Conservation (phyloP, 2,888 invertebrate species). For the Piscicola geometra region DNA sequence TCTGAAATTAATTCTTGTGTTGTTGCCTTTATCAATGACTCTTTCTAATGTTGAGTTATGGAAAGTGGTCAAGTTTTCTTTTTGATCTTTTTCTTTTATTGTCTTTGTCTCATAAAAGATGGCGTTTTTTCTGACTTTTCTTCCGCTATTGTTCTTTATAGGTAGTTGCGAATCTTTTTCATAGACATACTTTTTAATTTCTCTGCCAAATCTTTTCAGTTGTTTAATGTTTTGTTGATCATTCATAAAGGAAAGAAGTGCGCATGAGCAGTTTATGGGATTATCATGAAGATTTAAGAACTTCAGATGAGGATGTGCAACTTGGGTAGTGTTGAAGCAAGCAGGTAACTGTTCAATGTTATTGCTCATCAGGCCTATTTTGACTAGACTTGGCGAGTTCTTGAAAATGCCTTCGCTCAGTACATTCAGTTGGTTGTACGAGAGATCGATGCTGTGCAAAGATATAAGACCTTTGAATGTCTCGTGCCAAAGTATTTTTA, state of each 20-base stretch:
- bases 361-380: not conserved
- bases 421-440: not conserved
- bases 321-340: not conserved
- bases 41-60: too few species aligned
- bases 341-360: not conserved
- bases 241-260: not conserved
- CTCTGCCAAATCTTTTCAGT: too few species aligned
- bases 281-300: not conserved
- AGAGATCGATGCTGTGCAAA: slow-evolving; percentile 39
- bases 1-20: too few species aligned
- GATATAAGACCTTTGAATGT: slow-evolving; percentile 39
- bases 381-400: not conserved
- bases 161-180: not conserved
- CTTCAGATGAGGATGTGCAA: not conserved
- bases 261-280: slow-evolving; percentile 2
- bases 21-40: too few species aligned
- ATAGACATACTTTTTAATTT: not conserved
- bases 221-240: not conserved
- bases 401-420: slow-evolving; percentile 1
- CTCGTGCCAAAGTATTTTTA: slow-evolving; percentile 39
- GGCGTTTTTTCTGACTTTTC: not conserved
- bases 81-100: too few species aligned
- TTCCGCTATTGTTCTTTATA: not conserved
- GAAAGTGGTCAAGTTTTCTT: too few species aligned
- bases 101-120: too few species aligned